A percentile compares a stretch with the other conserved stretches of the same genome.
phyloP scores from a whole-genome alignment of 2,113 vertebrate species.

The Calyptommatus sinebrachiatus region DNA sequence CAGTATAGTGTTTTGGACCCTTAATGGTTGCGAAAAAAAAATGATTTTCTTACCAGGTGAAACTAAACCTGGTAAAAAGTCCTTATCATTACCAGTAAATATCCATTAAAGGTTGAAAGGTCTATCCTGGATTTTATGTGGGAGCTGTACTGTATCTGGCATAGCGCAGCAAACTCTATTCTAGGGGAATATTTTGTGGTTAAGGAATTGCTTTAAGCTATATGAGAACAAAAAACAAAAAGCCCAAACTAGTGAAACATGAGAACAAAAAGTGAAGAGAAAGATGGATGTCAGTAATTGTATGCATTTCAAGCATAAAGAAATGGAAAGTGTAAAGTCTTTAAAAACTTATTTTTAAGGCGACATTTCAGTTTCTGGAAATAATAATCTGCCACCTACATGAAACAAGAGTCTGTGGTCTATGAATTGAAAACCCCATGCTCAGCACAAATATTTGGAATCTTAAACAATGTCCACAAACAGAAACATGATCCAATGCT shows the following conservation, averaged over 20 bases:
- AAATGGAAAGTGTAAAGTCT: background rate
- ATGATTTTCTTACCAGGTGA: too few relatives aligned
- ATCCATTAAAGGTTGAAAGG: too few relatives aligned
- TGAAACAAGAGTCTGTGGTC: slow-evolving; percentile 51
- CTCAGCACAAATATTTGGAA: slow-evolving; percentile 58
- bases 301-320: background rate
- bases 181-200: background rate
- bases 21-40: too few relatives aligned
- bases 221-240: background rate
- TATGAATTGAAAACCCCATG: slow-evolving; percentile 47
- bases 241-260: background rate
- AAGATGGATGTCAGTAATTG: background rate
- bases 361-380: background rate
- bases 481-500: slow-evolving; percentile 15
- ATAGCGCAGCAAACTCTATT: background rate
- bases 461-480: slow-evolving; percentile 27
- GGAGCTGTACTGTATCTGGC: too few relatives aligned
- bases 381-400: slow-evolving; percentile 24
- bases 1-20: too few relatives aligned
- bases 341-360: slow-evolving; percentile 14
- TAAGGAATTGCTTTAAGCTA: background rate
- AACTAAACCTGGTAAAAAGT: too few relatives aligned
- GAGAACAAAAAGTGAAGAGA: background rate
- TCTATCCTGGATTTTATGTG: too few relatives aligned
- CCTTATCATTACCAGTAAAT: too few relatives aligned